Conservation (phyloP, 2,797 vertebrate species). For the Sebastes miniatus region DNA sequence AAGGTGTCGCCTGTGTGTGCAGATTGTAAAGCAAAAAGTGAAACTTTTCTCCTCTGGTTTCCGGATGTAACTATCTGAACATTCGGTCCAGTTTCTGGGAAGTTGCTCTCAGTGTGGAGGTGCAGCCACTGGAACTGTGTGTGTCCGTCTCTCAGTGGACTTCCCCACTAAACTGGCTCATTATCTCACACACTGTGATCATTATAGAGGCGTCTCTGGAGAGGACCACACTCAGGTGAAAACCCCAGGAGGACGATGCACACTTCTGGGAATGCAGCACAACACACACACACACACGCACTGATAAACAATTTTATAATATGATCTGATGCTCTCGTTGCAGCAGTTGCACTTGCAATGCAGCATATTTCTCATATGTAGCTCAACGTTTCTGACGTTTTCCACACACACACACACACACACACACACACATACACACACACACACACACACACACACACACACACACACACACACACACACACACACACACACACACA, state of each 20-base stretch:
- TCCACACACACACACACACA: not conserved
- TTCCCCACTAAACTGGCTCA: constrained; percentile 33
- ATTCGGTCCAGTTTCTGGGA: not conserved
- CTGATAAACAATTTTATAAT: not conserved
- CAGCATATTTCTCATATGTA: not conserved
- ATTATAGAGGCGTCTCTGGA: constrained; percentile 10
- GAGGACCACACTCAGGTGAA: constrained; percentile 21
- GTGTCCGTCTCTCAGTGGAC: constrained; percentile 21
- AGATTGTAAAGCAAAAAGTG: not conserved
- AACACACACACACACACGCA: constrained; percentile 8
- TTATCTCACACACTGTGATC: constrained; percentile 36
- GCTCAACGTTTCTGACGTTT: not conserved
- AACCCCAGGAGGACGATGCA: not conserved
- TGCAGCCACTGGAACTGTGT: not conserved
- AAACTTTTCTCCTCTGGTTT: not conserved
- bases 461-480: not conserved
- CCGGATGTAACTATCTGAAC: not conserved
- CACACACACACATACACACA: not conserved
- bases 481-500: not conserved
- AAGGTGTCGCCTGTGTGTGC: not conserved
- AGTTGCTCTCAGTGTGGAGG: not conserved
- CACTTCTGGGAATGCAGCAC: constrained; percentile 19
- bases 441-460: constrained; percentile 18
- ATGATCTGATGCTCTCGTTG: not conserved
- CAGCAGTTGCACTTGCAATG: not conserved